Evolutionary conservation across 1,140 invertebrate genomes (phyloP).

Genomic region (Meloidogyne hapla): DNA sequence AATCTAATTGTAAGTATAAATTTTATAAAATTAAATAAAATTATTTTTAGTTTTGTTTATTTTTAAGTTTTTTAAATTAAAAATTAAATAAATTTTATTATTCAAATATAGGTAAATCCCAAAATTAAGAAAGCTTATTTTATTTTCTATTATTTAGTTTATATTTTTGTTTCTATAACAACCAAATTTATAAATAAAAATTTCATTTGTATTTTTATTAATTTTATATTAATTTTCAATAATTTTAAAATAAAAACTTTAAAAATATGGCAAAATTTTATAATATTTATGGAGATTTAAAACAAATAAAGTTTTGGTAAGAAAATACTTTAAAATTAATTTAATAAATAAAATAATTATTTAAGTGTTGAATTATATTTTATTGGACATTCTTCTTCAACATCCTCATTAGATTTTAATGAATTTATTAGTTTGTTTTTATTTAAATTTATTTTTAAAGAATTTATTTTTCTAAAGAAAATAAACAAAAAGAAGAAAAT

Average conservation of each 20-base stretch:
- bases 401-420: not conserved
- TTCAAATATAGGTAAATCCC: no score
- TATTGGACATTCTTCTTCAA: constrained; percentile 2
- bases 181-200: not conserved
- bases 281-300: not conserved
- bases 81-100: no score
- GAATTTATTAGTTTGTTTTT: not conserved
- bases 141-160: no score
- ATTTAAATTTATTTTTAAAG: not conserved
- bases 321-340: not conserved
- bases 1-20: no score
- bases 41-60: no score
- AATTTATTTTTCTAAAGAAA: not conserved
- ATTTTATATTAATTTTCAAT: not conserved
- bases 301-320: not conserved
- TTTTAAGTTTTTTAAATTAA: no score
- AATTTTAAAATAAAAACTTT: not conserved
- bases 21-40: no score
- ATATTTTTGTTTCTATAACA: no score
- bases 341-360: not conserved
- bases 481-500: constrained; percentile 1
- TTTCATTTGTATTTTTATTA: not conserved
- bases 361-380: constrained; percentile 1
- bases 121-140: no score
- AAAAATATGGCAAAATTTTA: not conserved